phyloP scores from a whole-genome alignment of 2,797 vertebrate species.

The Neosilurus mollespiculum region DNA sequence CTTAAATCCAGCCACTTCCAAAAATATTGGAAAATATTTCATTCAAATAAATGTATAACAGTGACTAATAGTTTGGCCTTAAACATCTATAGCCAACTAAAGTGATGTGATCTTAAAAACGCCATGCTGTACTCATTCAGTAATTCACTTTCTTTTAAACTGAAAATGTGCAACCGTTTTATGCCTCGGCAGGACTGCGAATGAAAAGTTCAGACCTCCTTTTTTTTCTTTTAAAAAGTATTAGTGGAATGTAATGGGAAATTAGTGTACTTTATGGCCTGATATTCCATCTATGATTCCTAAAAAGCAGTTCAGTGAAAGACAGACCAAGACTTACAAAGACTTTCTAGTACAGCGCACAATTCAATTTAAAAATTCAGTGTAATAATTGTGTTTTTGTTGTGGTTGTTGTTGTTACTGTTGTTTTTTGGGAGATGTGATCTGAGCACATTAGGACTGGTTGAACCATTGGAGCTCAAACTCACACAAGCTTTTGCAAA shows the following conservation, averaged over 20 bases:
- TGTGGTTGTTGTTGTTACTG: no score
- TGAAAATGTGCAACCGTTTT: slow-evolving; percentile 62
- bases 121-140: slow-evolving; percentile 41
- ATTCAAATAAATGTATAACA: no score
- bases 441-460: neutral
- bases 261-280: slow-evolving; percentile 45
- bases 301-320: slow-evolving; percentile 10
- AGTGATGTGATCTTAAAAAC: slow-evolving; percentile 12
- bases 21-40: no score
- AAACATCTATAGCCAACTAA: neutral
- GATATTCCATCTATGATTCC: slow-evolving; percentile 45
- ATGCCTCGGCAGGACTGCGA: slow-evolving; percentile 56
- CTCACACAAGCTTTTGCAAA: slow-evolving; percentile 40
- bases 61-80: no score
- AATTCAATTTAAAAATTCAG: neutral
- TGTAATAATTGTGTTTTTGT: neutral
- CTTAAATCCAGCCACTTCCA: no score
- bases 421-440: neutral
- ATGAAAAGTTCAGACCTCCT: slow-evolving; percentile 59
- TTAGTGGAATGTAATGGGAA: slow-evolving; percentile 57
- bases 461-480: slow-evolving; percentile 1
- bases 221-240: neutral
- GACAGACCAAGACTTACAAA: no score
- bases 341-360: neutral
- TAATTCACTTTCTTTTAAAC: slow-evolving; percentile 43